Conservation (phyloP, 2,113 vertebrate species). For the Rhinolophus ferrumequinum region DNA sequence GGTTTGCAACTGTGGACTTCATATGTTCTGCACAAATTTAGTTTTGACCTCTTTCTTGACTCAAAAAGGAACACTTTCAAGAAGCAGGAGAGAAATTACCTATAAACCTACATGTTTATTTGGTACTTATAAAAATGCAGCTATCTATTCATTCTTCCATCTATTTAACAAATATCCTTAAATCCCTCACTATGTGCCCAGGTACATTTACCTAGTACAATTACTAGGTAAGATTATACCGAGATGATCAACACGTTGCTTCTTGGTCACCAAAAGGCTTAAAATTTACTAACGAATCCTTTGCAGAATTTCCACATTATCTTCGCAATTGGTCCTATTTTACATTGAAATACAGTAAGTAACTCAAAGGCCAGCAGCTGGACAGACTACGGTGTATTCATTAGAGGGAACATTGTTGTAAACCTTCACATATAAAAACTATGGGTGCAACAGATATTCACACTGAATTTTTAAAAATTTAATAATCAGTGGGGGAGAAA, state of each 20-base stretch:
- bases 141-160: background rate
- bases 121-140: background rate
- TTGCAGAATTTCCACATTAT: slow-evolving; percentile 25
- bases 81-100: background rate
- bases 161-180: slow-evolving; percentile 13
- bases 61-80: slow-evolving; percentile 34
- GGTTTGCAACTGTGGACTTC: background rate
- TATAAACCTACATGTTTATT: background rate
- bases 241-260: background rate
- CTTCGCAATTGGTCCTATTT: background rate
- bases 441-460: background rate
- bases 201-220: background rate
- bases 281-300: background rate
- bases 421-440: background rate
- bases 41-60: background rate
- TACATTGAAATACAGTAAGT: background rate
- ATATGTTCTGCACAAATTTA: background rate
- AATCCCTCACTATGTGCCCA: background rate
- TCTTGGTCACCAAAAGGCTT: background rate
- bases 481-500: background rate
- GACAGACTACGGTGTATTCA: background rate
- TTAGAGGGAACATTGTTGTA: background rate
- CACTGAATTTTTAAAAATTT: background rate
- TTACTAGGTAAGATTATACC: background rate
- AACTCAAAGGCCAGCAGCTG: background rate